Conservation (phyloP, 2,113 vertebrate genomes). For the Trichomycterus rosablanca region DNA sequence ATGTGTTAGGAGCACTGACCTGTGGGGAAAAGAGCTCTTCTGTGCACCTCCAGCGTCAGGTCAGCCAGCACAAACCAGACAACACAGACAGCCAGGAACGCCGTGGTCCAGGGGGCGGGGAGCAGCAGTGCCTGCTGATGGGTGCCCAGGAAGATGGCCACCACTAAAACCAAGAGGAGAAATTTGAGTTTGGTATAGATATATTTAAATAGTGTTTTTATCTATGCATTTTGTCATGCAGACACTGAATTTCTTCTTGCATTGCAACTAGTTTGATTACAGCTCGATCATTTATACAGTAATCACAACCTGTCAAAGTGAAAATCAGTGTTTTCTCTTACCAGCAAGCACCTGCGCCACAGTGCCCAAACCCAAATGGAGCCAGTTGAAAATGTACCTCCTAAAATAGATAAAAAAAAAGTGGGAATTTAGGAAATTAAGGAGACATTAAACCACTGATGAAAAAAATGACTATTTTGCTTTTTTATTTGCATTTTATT, state of each 20-base stretch:
- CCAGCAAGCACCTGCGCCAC: constrained; percentile 76
- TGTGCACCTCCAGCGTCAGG: constrained; percentile 73
- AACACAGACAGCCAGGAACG: constrained; percentile 72
- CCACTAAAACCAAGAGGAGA: constrained; percentile 54
- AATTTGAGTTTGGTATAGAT: no score
- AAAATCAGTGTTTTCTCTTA: no score
- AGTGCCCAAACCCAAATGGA: constrained; percentile 73
- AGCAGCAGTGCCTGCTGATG: constrained; percentile 74
- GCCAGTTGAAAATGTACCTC: constrained; percentile 78
- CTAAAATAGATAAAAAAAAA: constrained; percentile 56
- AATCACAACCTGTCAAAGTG: no score
- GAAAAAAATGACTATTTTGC: no score
- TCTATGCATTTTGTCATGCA: no score
- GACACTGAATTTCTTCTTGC: no score
- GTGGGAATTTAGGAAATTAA: not conserved
- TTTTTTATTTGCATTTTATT: not conserved
- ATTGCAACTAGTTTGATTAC: no score
- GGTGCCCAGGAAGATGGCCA: constrained; percentile 76
- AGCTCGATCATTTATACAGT: no score
- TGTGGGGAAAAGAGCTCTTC: constrained; percentile 26
- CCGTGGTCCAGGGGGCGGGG: constrained; percentile 69
- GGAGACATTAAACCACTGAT: no score
- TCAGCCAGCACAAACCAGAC: constrained; percentile 74
- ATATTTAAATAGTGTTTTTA: no score
- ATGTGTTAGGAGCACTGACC: constrained; percentile 31